Evolutionary conservation across 2,888 invertebrate genomes (phyloP), one percentile per base, ranked within the genome.

Genomic region (Drosophila pseudotalamancana): DNA sequence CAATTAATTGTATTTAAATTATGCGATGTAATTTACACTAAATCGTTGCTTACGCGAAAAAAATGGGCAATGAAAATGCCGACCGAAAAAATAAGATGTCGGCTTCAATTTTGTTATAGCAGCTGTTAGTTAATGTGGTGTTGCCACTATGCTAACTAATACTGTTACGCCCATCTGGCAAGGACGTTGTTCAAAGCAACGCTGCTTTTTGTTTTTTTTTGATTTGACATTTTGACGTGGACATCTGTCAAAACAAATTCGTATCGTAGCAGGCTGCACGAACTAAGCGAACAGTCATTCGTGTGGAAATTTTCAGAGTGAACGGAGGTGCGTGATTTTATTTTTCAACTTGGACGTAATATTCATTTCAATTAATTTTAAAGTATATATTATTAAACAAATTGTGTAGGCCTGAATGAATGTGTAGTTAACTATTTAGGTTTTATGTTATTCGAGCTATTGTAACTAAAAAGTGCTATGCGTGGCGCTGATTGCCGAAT

Each of bases 141-240:
- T 5, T 37, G 35, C 53, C 46, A 67, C 25, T 40, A 8, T 12
- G 9, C 1, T n/a, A 49, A 27, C 4, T 45, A 18, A 55, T 21
- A 23, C 14, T 25, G 3, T 18, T 43, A 0, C 2, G 4, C 2
- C 2, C 9, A 31, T 51, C 46, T 68, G 74, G 83, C 45, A 65
- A 37, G 54, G 23, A 39, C n/a, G 1, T 6, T 1, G 5, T 3
- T 1, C 11, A 14, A 37, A 57, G 59, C 72, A 86, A 31, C 79
- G 4, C 76, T 79, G 57, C 4, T 6, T n/a, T 2, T 34, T 14
- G 1, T 4, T 18, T 3, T 54, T 16, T 0, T 9, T 9, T n/a
- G n/a, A n/a, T 45, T 50, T 84, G 80, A 81, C 87, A 66, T 21
- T 64, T 82, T 48, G 80, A 84, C 83, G 88, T 88, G 84, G 87